Evolutionary conservation across 1,140 invertebrate species (phyloP).

Genomic region (Heliconius himera): DNA sequence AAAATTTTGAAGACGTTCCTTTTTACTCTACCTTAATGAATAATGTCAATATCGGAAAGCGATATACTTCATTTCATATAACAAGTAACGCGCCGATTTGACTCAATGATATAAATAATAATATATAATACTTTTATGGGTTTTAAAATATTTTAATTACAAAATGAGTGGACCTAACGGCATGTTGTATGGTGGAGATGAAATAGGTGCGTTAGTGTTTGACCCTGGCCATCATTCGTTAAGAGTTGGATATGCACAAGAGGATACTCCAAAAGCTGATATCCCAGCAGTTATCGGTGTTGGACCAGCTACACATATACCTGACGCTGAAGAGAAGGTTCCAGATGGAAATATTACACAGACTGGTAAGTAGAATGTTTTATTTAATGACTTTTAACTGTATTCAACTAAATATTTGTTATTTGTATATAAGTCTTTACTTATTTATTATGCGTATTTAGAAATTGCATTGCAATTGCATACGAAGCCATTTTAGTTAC

Average conservation of each 20-base stretch:
- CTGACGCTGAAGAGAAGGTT: constrained; percentile 85
- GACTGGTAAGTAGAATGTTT: constrained; percentile 9
- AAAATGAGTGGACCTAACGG: constrained; percentile 80
- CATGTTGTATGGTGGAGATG: constrained; percentile 95
- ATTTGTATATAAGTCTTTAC: not conserved
- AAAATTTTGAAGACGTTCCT: not conserved
- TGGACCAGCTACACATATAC: constrained; percentile 82
- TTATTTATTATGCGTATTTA: not conserved
- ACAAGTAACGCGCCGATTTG: constrained; percentile 20
- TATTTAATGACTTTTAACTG: not conserved
- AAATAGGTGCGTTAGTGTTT: constrained; percentile 98
- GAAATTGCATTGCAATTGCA: too few species aligned
- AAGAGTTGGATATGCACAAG: constrained; percentile 94
- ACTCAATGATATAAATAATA: constrained; percentile 16
- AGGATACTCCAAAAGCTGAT: constrained; percentile 96
- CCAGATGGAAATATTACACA: constrained; percentile 78
- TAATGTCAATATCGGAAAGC: not conserved
- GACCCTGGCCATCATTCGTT: constrained; percentile 89
- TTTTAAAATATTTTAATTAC: not conserved
- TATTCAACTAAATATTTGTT: not conserved
- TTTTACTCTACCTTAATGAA: not conserved
- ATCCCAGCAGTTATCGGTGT: constrained; percentile 93
- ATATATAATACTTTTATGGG: not conserved
- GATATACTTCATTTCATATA: not conserved
- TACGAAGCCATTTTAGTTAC: too few species aligned